phyloP scores from a whole-genome alignment of 2,888 invertebrate genomes.

The Aricia artaxerxes region DNA sequence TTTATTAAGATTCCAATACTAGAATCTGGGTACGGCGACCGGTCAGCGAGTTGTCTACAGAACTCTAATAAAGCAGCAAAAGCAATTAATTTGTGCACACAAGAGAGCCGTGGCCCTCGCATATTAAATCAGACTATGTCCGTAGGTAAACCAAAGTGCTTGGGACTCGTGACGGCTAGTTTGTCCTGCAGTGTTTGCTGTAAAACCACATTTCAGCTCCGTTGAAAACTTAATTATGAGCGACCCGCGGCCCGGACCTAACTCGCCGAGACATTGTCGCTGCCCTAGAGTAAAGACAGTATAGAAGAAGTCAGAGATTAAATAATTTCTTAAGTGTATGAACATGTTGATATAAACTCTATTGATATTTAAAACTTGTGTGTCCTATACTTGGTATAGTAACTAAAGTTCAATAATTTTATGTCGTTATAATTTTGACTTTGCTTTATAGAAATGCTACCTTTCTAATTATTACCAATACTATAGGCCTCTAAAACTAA shows the following conservation, averaged over 20 bases:
- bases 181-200: conserved; percentile 55
- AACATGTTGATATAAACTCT: too few species aligned
- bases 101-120: conserved; percentile 44
- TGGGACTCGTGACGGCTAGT: conserved; percentile 47
- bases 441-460: too few species aligned
- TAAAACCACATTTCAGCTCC: conserved; percentile 62
- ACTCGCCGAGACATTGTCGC: conserved; percentile 45
- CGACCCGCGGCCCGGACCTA: conserved; percentile 44
- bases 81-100: conserved; percentile 41
- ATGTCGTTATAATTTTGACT: too few species aligned
- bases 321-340: too few species aligned
- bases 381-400: too few species aligned
- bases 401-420: too few species aligned
- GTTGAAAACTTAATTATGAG: conserved; percentile 69
- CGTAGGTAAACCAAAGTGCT: conserved; percentile 40
- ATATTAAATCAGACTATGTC: conserved; percentile 53
- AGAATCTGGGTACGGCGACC: background rate
- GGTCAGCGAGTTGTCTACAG: background rate
- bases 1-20: too few species aligned
- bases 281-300: background rate
- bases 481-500: too few species aligned
- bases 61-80: conserved; percentile 19
- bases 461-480: too few species aligned
- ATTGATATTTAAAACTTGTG: too few species aligned
- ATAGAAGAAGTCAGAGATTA: background rate